Evolutionary conservation across 1,140 invertebrate species (phyloP).

Genomic region (Leptestheria dahalacensis): DNA sequence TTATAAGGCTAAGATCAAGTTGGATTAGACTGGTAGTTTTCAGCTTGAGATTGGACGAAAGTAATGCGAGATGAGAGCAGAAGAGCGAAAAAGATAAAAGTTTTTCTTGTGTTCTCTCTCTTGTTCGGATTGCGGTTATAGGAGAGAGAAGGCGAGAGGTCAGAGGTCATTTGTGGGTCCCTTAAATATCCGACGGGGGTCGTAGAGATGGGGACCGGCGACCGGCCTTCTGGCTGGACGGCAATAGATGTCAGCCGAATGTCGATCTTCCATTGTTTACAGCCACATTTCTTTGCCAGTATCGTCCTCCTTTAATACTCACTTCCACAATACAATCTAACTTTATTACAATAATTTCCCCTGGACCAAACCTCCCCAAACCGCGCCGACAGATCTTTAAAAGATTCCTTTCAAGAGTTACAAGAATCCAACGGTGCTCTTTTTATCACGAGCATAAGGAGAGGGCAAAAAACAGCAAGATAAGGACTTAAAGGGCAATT

Average conservation of each 20-base stretch:
- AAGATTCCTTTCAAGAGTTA: too few species aligned
- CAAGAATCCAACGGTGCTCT: too few species aligned
- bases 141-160: neutral
- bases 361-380: neutral
- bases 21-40: too few species aligned
- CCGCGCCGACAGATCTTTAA: neutral
- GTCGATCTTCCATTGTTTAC: neutral
- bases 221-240: neutral
- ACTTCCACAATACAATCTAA: neutral
- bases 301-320: neutral
- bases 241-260: neutral
- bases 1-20: too few species aligned
- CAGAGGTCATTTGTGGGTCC: neutral
- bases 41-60: too few species aligned
- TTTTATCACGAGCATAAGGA: too few species aligned
- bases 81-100: too few species aligned
- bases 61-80: too few species aligned
- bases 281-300: neutral
- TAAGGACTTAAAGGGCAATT: too few species aligned
- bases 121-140: neutral
- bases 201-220: neutral
- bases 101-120: neutral
- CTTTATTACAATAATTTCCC: neutral
- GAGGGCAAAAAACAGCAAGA: too few species aligned
- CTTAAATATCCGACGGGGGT: neutral